Conservation (phyloP, 2,797 vertebrate genomes). For the Monodelphis domestica region DNA sequence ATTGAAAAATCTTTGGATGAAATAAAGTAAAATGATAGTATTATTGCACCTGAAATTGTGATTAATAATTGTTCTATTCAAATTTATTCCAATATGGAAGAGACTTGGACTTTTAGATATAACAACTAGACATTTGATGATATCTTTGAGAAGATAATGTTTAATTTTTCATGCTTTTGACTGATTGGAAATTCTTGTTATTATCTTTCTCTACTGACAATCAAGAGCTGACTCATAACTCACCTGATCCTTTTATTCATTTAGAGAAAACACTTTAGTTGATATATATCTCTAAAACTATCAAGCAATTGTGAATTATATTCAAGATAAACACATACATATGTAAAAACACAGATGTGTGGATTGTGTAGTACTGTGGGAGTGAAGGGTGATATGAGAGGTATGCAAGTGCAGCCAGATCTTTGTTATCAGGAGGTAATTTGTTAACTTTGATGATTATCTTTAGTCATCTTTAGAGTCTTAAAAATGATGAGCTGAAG, state of each 20-base stretch:
- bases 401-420: background rate
- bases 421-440: background rate
- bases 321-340: background rate
- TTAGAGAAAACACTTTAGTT: background rate
- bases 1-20: background rate
- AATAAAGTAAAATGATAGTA: background rate
- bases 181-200: background rate
- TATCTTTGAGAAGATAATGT: background rate
- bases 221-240: background rate
- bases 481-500: background rate
- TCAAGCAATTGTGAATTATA: background rate
- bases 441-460: background rate
- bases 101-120: background rate
- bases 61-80: background rate
- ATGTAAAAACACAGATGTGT: background rate
- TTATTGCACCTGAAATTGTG: rapidly evolving
- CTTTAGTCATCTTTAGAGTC: background rate
- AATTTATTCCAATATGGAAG: background rate
- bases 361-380: background rate
- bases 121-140: background rate
- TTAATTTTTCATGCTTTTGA: background rate
- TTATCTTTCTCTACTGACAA: constrained; percentile 11
- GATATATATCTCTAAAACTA: background rate
- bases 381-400: background rate
- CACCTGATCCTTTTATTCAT: background rate